Evolutionary conservation across 2,797 vertebrate genomes (phyloP).

Genomic region (Peromyscus nudipes): DNA sequence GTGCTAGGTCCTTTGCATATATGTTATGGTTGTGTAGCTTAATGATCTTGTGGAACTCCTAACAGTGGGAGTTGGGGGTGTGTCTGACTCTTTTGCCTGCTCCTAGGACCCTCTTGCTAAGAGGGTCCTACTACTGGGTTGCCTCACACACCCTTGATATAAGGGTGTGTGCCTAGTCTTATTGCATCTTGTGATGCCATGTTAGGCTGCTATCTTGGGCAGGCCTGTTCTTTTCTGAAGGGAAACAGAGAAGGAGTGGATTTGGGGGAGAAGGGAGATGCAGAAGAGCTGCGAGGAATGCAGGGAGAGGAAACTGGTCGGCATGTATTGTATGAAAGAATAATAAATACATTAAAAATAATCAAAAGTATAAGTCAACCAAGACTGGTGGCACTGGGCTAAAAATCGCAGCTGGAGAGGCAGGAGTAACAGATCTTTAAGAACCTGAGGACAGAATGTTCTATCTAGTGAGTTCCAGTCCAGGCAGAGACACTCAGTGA

Average conservation of each 20-base stretch:
- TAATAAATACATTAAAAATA: neutral
- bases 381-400: neutral
- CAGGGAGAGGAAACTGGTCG: rapidly evolving
- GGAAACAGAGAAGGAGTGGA: neutral
- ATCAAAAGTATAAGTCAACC: neutral
- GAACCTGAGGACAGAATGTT: too few species aligned
- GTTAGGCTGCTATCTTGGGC: neutral
- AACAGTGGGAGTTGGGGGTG: neutral
- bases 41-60: too few species aligned
- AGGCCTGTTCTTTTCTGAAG: neutral
- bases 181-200: too few species aligned
- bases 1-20: too few species aligned
- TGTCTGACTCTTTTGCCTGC: neutral
- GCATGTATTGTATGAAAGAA: neutral
- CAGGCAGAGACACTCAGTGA: neutral
- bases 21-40: neutral
- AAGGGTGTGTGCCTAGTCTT: neutral
- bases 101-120: neutral
- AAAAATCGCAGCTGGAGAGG: too few species aligned
- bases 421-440: neutral
- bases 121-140: neutral
- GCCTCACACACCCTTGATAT: neutral
- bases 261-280: rapidly evolving
- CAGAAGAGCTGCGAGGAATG: neutral
- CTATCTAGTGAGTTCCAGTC: neutral